Evolutionary conservation across 2,797 vertebrate species (phyloP), one percentile per base, ranked within the genome.

Genomic region (Danionella dracula): DNA sequence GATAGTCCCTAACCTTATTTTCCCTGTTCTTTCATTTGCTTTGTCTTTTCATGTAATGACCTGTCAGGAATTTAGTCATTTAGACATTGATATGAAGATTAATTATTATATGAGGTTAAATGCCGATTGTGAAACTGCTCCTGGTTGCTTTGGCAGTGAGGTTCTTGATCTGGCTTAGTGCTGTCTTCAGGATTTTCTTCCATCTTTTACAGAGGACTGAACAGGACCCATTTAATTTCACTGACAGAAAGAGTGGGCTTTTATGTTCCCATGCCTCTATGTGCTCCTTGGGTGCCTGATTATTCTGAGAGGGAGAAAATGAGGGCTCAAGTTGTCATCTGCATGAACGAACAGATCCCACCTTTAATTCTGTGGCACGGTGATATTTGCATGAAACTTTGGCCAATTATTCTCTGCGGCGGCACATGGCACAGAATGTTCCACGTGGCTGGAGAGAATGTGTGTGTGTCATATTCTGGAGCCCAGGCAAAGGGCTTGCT

Each of bases 321-420:
- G 70, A 8, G 78, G 76, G 81, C 83, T 88, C 84, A 87, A 86
- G 81, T 70, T 89, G 87, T 89, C 88, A 82, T 76, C 78, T 80
- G 86, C 87, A 82, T 87, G 87, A 72, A 81, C 79, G 81, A 83
- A 82, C 88, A 86, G 78, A 84, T 85, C 83, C 72, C 79, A 84
- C 84, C 83, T 85, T 80, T 81, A 83, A 82, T 78, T 84, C 82
- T 68, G 62, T 71, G 77, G 74, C 83, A 80, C 59, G 68, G 42
- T 70, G 70, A 85, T 78, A 86, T 88, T 86, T 88, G 85, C 86
- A 87, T 87, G 84, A 80, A 82, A 81, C 84, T 82, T 84, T 83
- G 84, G 79, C 87, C 87, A 90, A 89, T 89, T 90, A 89, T 82
- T 82, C 76, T 80, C 41, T 62, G 55, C 61, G 75, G 80, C 77